Conservation (phyloP, 2,888 invertebrate genomes). For the Tethea ocularis region DNA sequence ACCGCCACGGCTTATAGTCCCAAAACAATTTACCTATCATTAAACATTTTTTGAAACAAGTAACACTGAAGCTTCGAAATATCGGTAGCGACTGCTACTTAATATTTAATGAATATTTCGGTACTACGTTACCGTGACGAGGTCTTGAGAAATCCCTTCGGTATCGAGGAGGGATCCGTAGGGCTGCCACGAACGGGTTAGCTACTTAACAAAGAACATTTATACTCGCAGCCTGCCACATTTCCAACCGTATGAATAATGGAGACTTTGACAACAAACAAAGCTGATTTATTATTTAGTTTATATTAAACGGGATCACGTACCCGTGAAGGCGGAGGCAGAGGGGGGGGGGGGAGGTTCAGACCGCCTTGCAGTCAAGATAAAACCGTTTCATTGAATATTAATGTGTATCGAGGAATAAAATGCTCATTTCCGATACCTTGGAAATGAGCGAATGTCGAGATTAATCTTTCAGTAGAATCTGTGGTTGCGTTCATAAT, state of each 20-base stretch:
- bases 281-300: constrained; percentile 50
- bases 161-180: not conserved
- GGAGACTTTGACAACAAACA: constrained; percentile 27
- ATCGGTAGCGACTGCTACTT: not conserved
- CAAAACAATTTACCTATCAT: too few relatives aligned
- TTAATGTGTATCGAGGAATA: constrained; percentile 17
- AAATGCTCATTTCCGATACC: constrained; percentile 10
- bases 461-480: constrained; percentile 3
- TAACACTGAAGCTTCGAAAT: not conserved
- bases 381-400: constrained; percentile 18
- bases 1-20: too few relatives aligned
- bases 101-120: not conserved
- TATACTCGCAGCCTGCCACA: constrained; percentile 2
- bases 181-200: not conserved
- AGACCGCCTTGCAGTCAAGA: constrained; percentile 2
- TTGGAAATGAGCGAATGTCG: not conserved
- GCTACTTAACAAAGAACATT: not conserved
- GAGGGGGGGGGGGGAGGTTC: not conserved
- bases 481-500: not conserved
- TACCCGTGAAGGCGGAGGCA: not conserved
- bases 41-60: not conserved
- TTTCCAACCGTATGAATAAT: constrained; percentile 26
- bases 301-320: constrained; percentile 34
- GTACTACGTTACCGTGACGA: not conserved
- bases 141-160: not conserved